These are phyloP conservation scores for Sceloporus undulatus DNA, from an alignment of 2,113 vertebrate species.

Conservation along the genomic window DNA sequence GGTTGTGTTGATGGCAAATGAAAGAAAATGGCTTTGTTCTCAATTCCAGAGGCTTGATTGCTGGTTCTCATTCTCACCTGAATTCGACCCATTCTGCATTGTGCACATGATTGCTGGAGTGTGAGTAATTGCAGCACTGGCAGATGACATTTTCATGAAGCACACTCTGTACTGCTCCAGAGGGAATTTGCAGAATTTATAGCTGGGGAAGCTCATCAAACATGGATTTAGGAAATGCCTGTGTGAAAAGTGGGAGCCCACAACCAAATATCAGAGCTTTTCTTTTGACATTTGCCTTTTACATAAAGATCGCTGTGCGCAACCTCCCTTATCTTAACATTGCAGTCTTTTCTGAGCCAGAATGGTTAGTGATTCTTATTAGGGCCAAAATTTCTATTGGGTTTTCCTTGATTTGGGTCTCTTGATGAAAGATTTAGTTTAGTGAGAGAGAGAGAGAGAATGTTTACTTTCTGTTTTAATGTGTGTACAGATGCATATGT, in stretches of 20 bases:
- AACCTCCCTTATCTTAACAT: constrained; percentile 66
- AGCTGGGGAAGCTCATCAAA: constrained; percentile 82
- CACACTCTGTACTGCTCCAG: constrained; percentile 75
- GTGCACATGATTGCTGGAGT: constrained; percentile 85
- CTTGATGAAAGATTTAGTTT: not conserved
- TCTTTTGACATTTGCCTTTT: constrained; percentile 79
- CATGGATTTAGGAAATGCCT: constrained; percentile 82
- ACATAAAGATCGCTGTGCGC: constrained; percentile 54
- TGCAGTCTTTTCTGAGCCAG: constrained; percentile 46
- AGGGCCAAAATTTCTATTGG: not conserved
- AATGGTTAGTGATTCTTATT: constrained; percentile 41
- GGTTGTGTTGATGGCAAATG: constrained; percentile 86
- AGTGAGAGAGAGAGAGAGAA: not conserved
- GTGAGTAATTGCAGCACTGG: constrained; percentile 85
- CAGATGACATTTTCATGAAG: constrained; percentile 85
- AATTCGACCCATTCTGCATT: constrained; percentile 83
- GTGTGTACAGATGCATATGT: constrained; percentile 50
- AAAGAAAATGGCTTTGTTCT: constrained; percentile 90
- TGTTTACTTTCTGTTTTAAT: constrained; percentile 23
- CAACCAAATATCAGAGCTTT: constrained; percentile 75
- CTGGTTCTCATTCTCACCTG: constrained; percentile 87
- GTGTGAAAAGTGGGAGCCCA: constrained; percentile 72
- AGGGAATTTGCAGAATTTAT: constrained; percentile 80
- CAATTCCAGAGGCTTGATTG: constrained; percentile 86
- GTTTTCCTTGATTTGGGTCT: constrained; percentile 42